Conservation (phyloP, 2,797 vertebrate species). For the Notolepis coatsorum region DNA sequence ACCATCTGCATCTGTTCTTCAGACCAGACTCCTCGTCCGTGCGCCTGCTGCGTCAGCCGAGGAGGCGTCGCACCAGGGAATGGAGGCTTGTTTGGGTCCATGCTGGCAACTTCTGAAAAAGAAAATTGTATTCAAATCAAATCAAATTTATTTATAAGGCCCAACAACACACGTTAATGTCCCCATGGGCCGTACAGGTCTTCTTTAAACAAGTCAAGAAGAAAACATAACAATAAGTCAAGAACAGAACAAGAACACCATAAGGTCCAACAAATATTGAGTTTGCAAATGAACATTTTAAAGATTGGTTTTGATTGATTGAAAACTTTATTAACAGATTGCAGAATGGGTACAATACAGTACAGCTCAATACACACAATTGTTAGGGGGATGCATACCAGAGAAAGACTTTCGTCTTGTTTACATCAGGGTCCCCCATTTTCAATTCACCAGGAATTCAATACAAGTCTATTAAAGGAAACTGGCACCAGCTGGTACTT, state of each 20-base stretch:
- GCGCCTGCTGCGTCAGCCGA: constrained; percentile 39
- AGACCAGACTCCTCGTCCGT: constrained; percentile 41
- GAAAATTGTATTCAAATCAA: neutral
- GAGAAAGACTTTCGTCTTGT: too few species aligned
- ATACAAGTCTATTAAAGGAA: too few species aligned
- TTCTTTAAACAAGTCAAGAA: too few species aligned
- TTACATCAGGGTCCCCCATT: too few species aligned
- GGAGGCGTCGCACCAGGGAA: constrained; percentile 35
- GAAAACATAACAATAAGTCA: neutral
- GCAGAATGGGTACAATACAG: too few species aligned
- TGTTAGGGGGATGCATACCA: too few species aligned
- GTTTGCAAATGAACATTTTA: too few species aligned
- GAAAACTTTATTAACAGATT: too few species aligned
- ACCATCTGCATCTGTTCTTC: constrained; percentile 19
- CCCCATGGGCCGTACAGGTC: neutral
- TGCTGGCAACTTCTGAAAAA: constrained; percentile 29
- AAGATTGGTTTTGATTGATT: too few species aligned
- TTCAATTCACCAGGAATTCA: too few species aligned
- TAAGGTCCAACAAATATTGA: neutral
- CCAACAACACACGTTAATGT: neutral
- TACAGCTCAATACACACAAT: too few species aligned
- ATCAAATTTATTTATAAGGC: neutral
- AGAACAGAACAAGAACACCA: accelerated
- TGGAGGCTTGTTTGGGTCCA: constrained; percentile 72
- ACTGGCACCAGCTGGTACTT: too few species aligned